Evolutionary conservation across 2,113 vertebrate genomes (phyloP), one percentile per base, ranked within the genome.

Genomic region (Xenopus borealis): DNA sequence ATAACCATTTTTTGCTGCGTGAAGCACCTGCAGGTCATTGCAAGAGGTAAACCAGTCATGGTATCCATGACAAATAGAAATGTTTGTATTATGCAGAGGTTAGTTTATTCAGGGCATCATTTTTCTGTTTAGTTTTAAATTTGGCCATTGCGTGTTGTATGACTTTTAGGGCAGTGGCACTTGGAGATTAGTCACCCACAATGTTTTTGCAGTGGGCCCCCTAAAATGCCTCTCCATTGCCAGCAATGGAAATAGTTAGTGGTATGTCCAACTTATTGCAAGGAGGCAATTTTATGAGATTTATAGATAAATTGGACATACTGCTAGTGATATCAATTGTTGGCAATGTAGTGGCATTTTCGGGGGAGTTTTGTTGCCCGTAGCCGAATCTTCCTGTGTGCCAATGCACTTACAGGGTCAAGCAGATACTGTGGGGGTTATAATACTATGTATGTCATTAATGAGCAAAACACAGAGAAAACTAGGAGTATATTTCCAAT

Each of bases 1-100:
- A 16, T 64, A 55, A 55, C 53, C 53, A 27, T 62, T 40, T 40
- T 27, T 64, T 20, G 30, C 23, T 52, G 1, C 14, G 10, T 20
- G 62, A 53, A 59, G 61, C n/a, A n/a, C 18, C 40, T 72, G 63
- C 10, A 72, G 57, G 65, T 50, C 71, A 65, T 72, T 72, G 71
- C 62, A 57, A 64, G 27, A 50, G 47, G 47, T 65, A 45, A 62
- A n/a, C 53, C 16, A 45, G 72, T 75, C 72, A 68, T 68, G 72
- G 72, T 47, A 75, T 68, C 72, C 72, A 75, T 75, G 65, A 68
- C 72, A 50, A 10, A 62, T 75, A 68, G 72, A 58, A 75, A 62
- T 75, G 72, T 68, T 75, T 68, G 19, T 62, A 75, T 75, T 68
- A 46, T 58, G 67, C 23, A 61, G 30, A 45, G 55, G 57, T 65